Evolutionary conservation across 1,140 invertebrate species (phyloP).

Genomic region (Colletes latitarsis): DNA sequence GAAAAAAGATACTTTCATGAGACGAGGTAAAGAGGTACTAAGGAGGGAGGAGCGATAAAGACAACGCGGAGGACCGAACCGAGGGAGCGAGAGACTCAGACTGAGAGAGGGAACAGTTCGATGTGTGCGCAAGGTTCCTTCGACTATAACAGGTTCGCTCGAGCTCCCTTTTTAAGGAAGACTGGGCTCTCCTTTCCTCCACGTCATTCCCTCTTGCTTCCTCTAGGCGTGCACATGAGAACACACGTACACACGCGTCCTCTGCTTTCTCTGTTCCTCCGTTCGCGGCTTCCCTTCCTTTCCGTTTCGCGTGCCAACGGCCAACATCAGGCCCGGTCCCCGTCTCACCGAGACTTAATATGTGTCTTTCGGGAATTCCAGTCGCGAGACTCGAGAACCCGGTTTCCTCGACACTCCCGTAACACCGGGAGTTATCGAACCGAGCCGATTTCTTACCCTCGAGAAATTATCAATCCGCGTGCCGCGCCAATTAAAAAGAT

Average conservation of each 20-base stretch:
- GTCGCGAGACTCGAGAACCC: neutral
- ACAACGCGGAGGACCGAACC: neutral
- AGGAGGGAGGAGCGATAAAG: constrained; percentile 52
- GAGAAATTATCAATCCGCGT: constrained; percentile 1
- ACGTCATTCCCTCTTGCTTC: neutral
- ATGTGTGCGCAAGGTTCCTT: constrained; percentile 71
- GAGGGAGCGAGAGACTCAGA: constrained; percentile 2
- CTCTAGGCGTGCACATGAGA: neutral
- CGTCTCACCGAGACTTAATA: constrained; percentile 54
- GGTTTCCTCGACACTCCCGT: neutral
- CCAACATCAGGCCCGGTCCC: constrained; percentile 22
- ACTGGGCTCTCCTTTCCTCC: constrained; percentile 1
- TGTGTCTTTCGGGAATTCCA: constrained; percentile 50
- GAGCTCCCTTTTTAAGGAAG: constrained; percentile 69
- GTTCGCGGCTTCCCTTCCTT: neutral
- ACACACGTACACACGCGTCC: constrained; percentile 4
- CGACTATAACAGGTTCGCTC: constrained; percentile 75
- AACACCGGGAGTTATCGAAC: constrained; percentile 23
- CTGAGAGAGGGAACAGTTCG: constrained; percentile 55
- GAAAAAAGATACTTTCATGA: constrained; percentile 30
- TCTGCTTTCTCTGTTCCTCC: constrained; percentile 26
- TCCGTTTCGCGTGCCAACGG: constrained; percentile 44
- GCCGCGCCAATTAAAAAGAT: constrained; percentile 12
- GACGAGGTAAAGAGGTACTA: constrained; percentile 47
- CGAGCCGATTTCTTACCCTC: neutral